These are phyloP conservation scores for Oscheius sp. DNA, from an alignment of 2,888 invertebrate genomes.

Conservation along the genomic window DNA sequence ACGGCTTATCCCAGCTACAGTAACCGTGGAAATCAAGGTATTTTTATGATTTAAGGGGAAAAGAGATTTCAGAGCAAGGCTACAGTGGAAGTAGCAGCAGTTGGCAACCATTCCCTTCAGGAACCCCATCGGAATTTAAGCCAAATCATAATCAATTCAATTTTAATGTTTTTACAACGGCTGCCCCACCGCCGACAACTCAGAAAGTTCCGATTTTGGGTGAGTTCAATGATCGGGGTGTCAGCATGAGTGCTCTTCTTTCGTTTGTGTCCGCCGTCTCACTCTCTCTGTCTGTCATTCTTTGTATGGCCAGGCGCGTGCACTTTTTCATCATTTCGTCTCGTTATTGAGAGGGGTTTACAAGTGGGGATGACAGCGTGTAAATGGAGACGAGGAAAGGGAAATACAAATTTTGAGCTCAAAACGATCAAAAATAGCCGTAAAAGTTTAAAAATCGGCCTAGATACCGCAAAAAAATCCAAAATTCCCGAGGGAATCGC, in stretches of 20 bases:
- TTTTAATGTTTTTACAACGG: conserved; percentile 31
- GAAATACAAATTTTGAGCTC: not conserved
- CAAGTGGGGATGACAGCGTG: not conserved
- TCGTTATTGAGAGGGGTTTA: not conserved
- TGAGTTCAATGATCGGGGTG: conserved; percentile 39
- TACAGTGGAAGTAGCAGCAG: conserved; percentile 12
- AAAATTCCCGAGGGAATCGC: too few species aligned
- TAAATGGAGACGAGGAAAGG: not conserved
- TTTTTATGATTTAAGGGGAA: not conserved
- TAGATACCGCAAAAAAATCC: too few species aligned
- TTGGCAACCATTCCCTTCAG: conserved; percentile 12
- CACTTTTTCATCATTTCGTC: not conserved
- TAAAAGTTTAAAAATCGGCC: too few species aligned
- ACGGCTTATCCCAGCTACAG: conserved; percentile 23
- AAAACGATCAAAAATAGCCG: not conserved
- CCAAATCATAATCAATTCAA: conserved; percentile 39
- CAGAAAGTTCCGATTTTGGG: conserved; percentile 46
- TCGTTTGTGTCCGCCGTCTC: not conserved
- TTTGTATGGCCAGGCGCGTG: conserved; percentile 10
- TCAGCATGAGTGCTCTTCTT: not conserved
- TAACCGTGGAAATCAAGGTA: not conserved
- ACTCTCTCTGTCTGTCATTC: not conserved
- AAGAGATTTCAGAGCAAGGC: conserved; percentile 5
- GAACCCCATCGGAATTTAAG: conserved; percentile 12
- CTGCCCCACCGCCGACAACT: conserved; percentile 4